A percentile compares a stretch with the other conserved stretches of the same genome.
These are phyloP conservation scores for Mythimna impura DNA, from an alignment of 2,888 invertebrate species.

Conservation along the genomic window DNA sequence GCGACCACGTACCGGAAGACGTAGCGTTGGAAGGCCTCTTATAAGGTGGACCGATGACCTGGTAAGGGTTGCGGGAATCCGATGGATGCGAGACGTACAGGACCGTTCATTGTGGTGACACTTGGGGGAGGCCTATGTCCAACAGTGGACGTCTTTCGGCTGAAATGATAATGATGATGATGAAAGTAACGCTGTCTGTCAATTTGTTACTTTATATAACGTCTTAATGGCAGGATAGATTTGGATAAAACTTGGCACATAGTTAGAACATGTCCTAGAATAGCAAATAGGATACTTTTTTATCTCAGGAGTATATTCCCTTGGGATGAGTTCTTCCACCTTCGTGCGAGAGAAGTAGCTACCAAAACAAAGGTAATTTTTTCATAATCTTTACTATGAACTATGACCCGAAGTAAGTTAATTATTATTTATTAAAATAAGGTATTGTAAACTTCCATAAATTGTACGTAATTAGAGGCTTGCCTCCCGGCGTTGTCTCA, in stretches of 20 bases:
- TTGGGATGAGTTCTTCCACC: not conserved
- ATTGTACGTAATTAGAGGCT: conserved; percentile 53
- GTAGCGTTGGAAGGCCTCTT: too few relatives aligned
- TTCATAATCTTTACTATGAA: conserved; percentile 63
- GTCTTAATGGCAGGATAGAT: not conserved
- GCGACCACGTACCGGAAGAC: too few relatives aligned
- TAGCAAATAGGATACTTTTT: not conserved
- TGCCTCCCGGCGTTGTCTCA: conserved; percentile 54
- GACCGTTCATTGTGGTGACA: too few relatives aligned
- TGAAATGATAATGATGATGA: too few relatives aligned
- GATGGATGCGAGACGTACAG: too few relatives aligned
- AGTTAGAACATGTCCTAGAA: too few relatives aligned
- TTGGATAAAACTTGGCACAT: not conserved
- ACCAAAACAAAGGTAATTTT: conserved; percentile 35
- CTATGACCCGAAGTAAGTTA: conserved; percentile 70
- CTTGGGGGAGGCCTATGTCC: too few relatives aligned
- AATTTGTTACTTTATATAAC: not conserved
- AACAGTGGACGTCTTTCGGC: too few relatives aligned
- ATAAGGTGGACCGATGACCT: too few relatives aligned
- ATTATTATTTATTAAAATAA: conserved; percentile 63
- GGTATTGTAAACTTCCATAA: conserved; percentile 55
- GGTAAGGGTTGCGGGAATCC: too few relatives aligned
- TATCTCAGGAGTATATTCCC: too few relatives aligned
- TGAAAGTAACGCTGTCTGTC: not conserved
- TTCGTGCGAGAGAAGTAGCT: not conserved